phyloP scores from a whole-genome alignment of 2,797 vertebrate species.

The Typhlichthys eigenmanni region DNA sequence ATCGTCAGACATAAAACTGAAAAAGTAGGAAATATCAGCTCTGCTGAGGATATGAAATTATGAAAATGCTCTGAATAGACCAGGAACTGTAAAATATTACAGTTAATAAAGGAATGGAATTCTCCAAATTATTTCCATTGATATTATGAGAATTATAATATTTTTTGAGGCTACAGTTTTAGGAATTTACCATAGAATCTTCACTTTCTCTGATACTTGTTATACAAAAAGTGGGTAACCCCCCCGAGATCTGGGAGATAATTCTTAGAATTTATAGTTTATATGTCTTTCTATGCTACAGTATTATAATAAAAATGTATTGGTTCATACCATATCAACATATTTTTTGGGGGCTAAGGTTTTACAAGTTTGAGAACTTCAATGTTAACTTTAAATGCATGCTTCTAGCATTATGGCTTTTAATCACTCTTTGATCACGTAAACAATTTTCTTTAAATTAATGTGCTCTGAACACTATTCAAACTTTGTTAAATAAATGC shows the following conservation, averaged over 20 bases:
- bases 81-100: constrained; percentile 63
- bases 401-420: too few relatives aligned
- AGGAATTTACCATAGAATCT: constrained; percentile 17
- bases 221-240: constrained; percentile 8
- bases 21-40: constrained; percentile 79
- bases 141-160: too few relatives aligned
- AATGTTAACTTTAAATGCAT: too few relatives aligned
- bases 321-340: background rate
- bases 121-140: background rate
- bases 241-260: background rate
- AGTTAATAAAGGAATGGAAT: constrained; percentile 9
- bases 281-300: background rate
- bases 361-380: too few relatives aligned
- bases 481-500: constrained; percentile 48
- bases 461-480: constrained; percentile 30
- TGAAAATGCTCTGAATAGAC: constrained; percentile 68
- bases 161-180: constrained; percentile 28
- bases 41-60: constrained; percentile 65
- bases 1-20: constrained; percentile 80
- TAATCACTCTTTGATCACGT: constrained; percentile 4
- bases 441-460: constrained; percentile 2
- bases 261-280: too few relatives aligned
- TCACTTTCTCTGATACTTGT: constrained; percentile 2
- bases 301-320: background rate
- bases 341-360: background rate